These are phyloP conservation scores for Tetranychus cinnabarinus DNA, from an alignment of 1,140 invertebrate species.

Conservation along the genomic window DNA sequence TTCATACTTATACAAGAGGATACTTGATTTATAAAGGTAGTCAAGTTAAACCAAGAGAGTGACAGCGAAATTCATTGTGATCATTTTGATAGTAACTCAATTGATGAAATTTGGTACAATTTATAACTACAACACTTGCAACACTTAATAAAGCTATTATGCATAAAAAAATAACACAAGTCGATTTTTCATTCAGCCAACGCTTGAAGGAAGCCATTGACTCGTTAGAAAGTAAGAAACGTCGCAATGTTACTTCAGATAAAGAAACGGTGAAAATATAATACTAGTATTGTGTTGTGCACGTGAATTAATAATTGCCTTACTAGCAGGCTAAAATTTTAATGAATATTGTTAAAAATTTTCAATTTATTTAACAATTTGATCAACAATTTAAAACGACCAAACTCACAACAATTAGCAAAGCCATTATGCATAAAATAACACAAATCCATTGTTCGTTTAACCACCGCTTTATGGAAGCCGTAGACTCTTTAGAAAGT, in stretches of 20 bases:
- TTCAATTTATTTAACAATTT: background rate
- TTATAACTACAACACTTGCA: too few species aligned
- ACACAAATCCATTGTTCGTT: constrained; percentile 11
- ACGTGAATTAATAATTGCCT: too few species aligned
- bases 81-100: background rate
- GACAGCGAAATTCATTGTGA: background rate
- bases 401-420: constrained; percentile 4
- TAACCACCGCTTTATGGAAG: constrained; percentile 60
- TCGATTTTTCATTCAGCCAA: too few species aligned
- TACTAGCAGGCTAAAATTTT: background rate
- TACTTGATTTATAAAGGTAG: too few species aligned
- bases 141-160: background rate
- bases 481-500: constrained; percentile 68
- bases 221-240: too few species aligned
- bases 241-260: too few species aligned
- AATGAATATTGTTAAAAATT: background rate
- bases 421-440: constrained; percentile 2
- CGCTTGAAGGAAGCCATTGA: too few species aligned
- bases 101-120: background rate
- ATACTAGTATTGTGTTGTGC: too few species aligned
- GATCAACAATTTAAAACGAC: background rate
- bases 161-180: too few species aligned
- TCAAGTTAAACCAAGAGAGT: background rate
- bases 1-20: too few species aligned
- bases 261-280: too few species aligned